Base-by-base conservation (phyloP, 2,797 vertebrate species). In the Peromyscus nudipes region DNA sequence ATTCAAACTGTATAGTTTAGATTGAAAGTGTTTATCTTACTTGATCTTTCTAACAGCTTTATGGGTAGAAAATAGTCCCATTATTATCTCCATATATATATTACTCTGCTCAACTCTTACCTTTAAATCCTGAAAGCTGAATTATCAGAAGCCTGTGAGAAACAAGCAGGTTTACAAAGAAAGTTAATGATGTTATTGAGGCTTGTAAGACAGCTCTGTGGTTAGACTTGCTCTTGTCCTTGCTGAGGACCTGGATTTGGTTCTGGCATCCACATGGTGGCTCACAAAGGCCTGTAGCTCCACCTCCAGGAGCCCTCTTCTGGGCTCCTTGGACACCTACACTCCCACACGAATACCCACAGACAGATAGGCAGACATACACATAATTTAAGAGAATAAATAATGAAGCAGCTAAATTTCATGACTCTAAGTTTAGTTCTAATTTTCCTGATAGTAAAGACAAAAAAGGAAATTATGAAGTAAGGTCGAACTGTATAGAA, bases 41-140 rank as follows among this genome's bases (percentile, higher is more conserved):
- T 69, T 91, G 43, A 55, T 67, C 23, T 84, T 93, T 90, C n/a
- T 65, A 83, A 67, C 46, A 96, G 71, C 7, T 92, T 94, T 75
- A 62, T 92, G n/a, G 14, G 31, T 92, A 77, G 19, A 67, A 96
- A 95, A 88, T 64, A 6, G 40, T 91, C 82, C 79, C 79, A 67
- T 91, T 85, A 79, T 2, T 55, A 67, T 85, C 43, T 85, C 6
- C 21, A 16, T 14, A 12, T 86, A 65, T 73, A 43, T 0, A 34
- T 49, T 55, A n/a, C 34, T 93, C 91, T 62, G 14, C 71, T 93
- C 75, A 82, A 79, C 6, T 71, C 69, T 89, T 94, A 86, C 11
- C 46, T 17, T 85, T 65, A 93, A 83, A 89, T 65, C 86, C n/a
- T 89, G 43, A 62, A 95, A 67, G 27, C 82, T 67, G 31, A 87